Base-by-base conservation (phyloP, 2,888 invertebrate genomes). In the Aspidiotus destructor region DNA sequence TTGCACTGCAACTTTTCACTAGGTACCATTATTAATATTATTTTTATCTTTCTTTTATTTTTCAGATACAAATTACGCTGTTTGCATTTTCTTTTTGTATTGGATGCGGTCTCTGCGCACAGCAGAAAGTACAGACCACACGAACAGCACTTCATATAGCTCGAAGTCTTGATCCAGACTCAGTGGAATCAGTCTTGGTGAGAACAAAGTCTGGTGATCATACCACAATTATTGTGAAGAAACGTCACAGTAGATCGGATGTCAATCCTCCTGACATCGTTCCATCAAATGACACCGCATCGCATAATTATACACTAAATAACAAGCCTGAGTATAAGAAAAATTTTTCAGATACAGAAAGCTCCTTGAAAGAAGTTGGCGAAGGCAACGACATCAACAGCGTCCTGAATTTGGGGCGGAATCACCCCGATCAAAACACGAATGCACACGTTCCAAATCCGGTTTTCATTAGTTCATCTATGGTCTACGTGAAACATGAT, bases 171-270 rank as follows among this genome's bases (percentile, higher is more conserved):
- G 84, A 87, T 76, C 89, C 89, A 0, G 85, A 86, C 40, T 84
- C 86, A 72, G 88, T 86, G 60, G 86, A 88, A 75, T 87, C 89
- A 48, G 78, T 90, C 55, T 87, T 85, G 74, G 88, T 91, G 0
- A 83, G 86, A 74, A 88, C 89, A 0, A 85, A 85, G 75, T 83
- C 86, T 28, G 91, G 91, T 2, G 86, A 85, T 70, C 79, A 88
- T 40, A 88, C 90, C 0, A 88, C 88, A 73, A 79, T 91, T 11
- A 86, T 89, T 57, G 87, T 89, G 7, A 88, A 88, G 77, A 83
- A 85, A 74, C 81, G 85, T 9, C 73, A 77, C 75, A 44, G 76
- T 78, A 17, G 72, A 62, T 52, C 62, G 52, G 62, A 48, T 41
- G 41, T 53, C 54, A 17, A 52, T 52, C 16, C 42, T 8, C 15